Percentiles rank a stretch among this genome's conserved stretches.
Conservation (phyloP, 1,140 invertebrate genomes). For the Stegodyphus mimosarum region DNA sequence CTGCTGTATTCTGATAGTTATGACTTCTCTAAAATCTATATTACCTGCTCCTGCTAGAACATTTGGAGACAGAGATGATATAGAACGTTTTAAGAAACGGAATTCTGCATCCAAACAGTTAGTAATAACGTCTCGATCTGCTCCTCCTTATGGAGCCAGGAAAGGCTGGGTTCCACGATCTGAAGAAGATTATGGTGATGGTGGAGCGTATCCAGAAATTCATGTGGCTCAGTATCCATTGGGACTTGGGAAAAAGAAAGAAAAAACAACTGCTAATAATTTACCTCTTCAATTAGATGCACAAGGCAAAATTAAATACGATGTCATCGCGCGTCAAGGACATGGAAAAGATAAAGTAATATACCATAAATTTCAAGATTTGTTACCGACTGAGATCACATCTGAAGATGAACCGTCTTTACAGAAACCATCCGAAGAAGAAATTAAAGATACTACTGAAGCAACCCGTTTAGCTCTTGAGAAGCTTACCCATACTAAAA, state of each 20-base stretch:
- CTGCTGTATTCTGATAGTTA: no score
- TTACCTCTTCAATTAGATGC: slow-evolving; percentile 94
- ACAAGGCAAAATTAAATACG: slow-evolving; percentile 96
- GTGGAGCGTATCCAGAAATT: slow-evolving; percentile 98
- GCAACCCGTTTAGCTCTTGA: slow-evolving; percentile 84
- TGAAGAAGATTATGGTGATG: slow-evolving; percentile 86
- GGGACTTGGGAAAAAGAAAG: slow-evolving; percentile 78
- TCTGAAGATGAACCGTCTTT: slow-evolving; percentile 90
- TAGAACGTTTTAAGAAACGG: slow-evolving; percentile 73
- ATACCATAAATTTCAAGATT: slow-evolving; percentile 93
- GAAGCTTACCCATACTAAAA: slow-evolving; percentile 88
- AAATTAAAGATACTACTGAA: slow-evolving; percentile 76
- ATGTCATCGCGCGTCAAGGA: slow-evolving; percentile 93
- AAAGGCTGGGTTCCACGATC: slow-evolving; percentile 92
- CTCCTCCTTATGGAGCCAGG: slow-evolving; percentile 93
- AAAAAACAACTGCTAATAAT: slow-evolving; percentile 80
- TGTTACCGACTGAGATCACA: slow-evolving; percentile 92
- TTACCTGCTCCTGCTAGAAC: slow-evolving; percentile 86
- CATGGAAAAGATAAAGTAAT: slow-evolving; percentile 95
- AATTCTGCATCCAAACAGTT: slow-evolving; percentile 16
- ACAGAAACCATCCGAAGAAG: slow-evolving; percentile 85
- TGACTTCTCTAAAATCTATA: slow-evolving; percentile 66
- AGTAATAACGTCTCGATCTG: slow-evolving; percentile 17
- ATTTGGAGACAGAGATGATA: slow-evolving; percentile 89
- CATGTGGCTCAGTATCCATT: slow-evolving; percentile 96